Percentiles rank a stretch among this genome's conserved stretches.
Conservation (phyloP, 2,888 invertebrate species). For the Troides oblongomaculatus region DNA sequence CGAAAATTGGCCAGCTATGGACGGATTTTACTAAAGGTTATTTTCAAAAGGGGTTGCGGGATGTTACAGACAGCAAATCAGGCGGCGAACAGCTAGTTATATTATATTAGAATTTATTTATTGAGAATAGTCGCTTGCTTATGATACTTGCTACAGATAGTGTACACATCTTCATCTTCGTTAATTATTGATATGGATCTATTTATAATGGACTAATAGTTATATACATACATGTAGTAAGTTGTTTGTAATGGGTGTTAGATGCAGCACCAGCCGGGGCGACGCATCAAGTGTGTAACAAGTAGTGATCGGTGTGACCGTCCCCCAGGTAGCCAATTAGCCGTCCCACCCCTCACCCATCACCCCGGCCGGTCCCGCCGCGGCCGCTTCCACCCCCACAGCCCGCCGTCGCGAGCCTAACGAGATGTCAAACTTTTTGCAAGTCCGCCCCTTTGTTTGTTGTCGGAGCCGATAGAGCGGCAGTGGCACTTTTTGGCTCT, state of each 20-base stretch:
- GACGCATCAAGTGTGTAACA: slow-evolving; percentile 32
- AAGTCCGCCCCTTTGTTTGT: slow-evolving; percentile 53
- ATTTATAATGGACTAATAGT: too few relatives aligned
- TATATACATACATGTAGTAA: too few relatives aligned
- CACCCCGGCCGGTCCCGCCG: slow-evolving; percentile 17
- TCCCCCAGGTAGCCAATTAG: slow-evolving; percentile 69
- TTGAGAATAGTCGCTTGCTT: too few relatives aligned
- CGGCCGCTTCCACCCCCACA: slow-evolving; percentile 31
- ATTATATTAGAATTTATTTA: too few relatives aligned
- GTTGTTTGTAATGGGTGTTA: not conserved
- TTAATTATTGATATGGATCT: too few relatives aligned
- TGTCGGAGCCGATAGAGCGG: slow-evolving; percentile 41
- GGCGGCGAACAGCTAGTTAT: too few relatives aligned
- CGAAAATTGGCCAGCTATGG: too few relatives aligned
- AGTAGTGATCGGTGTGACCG: slow-evolving; percentile 38
- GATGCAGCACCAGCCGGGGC: not conserved
- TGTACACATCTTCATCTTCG: too few relatives aligned
- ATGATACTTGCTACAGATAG: too few relatives aligned
- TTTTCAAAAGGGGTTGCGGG: too few relatives aligned
- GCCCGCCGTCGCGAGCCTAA: slow-evolving; percentile 44
- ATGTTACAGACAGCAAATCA: too few relatives aligned
- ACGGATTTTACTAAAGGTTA: too few relatives aligned
- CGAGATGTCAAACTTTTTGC: slow-evolving; percentile 73
- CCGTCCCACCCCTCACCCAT: slow-evolving; percentile 36
- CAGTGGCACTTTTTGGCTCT: slow-evolving; percentile 30